phyloP scores from a whole-genome alignment of 2,888 invertebrate genomes.

The Odontocerum albicorne region DNA sequence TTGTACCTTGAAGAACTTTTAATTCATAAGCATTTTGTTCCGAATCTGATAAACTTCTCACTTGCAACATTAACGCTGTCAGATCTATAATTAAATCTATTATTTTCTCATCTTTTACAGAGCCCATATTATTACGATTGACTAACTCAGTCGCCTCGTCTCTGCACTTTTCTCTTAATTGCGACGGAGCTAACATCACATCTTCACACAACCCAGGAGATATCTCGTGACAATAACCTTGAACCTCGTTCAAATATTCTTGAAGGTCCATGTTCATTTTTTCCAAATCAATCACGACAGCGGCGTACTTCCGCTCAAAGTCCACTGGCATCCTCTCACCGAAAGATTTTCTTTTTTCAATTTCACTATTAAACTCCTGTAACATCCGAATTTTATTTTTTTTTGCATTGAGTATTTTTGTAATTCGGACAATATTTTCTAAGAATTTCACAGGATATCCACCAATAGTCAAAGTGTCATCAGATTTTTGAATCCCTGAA shows the following conservation, averaged over 20 bases:
- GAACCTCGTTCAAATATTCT: slow-evolving; percentile 82
- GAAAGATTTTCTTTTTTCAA: slow-evolving; percentile 82
- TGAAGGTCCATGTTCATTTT: slow-evolving; percentile 88
- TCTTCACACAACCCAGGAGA: slow-evolving; percentile 84
- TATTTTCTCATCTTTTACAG: slow-evolving; percentile 64
- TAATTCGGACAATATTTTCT: slow-evolving; percentile 83
- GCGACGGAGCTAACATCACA: slow-evolving; percentile 87
- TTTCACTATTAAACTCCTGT: slow-evolving; percentile 86
- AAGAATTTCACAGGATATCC: slow-evolving; percentile 84
- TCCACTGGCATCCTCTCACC: slow-evolving; percentile 79
- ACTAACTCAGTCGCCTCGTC: slow-evolving; percentile 84
- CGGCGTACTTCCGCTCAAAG: slow-evolving; percentile 90
- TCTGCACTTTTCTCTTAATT: slow-evolving; percentile 82
- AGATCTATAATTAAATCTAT: slow-evolving; percentile 83
- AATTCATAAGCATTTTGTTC: slow-evolving; percentile 90
- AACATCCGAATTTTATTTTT: slow-evolving; percentile 77
- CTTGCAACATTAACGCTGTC: slow-evolving; percentile 87
- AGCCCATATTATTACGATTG: slow-evolving; percentile 66
- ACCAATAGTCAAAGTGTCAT: slow-evolving; percentile 62
- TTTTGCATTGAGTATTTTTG: slow-evolving; percentile 83
- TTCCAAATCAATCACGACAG: slow-evolving; percentile 84
- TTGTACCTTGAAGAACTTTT: slow-evolving; percentile 86
- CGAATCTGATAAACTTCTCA: slow-evolving; percentile 75
- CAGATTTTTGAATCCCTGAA: slow-evolving; percentile 49
- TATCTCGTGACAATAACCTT: slow-evolving; percentile 80